Base-by-base conservation (phyloP, 2,888 invertebrate genomes). In the Clivina fossor region DNA sequence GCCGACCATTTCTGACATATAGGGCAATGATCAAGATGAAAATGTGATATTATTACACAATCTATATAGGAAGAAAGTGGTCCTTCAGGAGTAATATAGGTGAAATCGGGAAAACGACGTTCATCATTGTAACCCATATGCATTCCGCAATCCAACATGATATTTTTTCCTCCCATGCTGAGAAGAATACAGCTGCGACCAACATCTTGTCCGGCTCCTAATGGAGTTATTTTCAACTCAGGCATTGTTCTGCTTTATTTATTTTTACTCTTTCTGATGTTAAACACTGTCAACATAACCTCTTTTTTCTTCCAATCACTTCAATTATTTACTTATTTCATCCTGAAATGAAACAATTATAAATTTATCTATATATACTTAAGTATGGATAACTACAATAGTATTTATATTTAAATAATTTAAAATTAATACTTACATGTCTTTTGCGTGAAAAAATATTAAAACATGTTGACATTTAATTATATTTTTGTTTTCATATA, bases 141-240 rank as follows among this genome's bases (percentile, higher is more conserved):
- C 98, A 99, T 99, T 32, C 99, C 99, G 74, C 99, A 99, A 72
- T 99, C 99, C 44, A 99, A 76, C 99, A 99, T 99, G 48, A 99
- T 91, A 71, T 97, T 98, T 75, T 98, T 98, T 16, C 96, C 96
- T 35, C 96, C 95, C 83, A 98, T 92, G 0, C 93, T 87, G 2
- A 99, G 81, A 40, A 99, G 77, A 63, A 99, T 90, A 69, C 99
- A 99, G 70, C 97, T 98, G 46, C 99, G 81, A 1, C 99, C 99
- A 18, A 99, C 99, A 85, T 99, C 99, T 74, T 93, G 93, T 1
- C 93, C 93, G 40, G 93, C 93, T 43, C 93, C 93, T 44, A 93
- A 76, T 0, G 93, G 93, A 3, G 92, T 93, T 55, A 93, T 83
- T 78, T 88, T 90, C 55, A 93, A 89, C 63, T 92, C 90, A 7